Base-by-base conservation (phyloP, 2,797 vertebrate genomes). In the Acanthopagrus latus region DNA sequence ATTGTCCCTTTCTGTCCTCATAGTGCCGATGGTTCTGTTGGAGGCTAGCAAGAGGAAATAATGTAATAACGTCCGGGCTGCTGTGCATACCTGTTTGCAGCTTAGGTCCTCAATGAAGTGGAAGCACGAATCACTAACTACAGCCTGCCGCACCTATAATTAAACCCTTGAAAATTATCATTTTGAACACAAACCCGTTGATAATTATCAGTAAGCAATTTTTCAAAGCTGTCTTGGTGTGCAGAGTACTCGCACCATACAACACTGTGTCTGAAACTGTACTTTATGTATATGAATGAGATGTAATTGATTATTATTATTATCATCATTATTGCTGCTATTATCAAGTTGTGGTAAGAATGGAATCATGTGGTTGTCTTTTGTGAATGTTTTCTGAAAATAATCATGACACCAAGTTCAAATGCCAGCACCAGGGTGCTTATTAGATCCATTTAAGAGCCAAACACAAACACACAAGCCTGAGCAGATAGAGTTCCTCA, bases 81-180 rank as follows among this genome's bases (percentile, higher is more conserved):
- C 62, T 78, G 54, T 13, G 7, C 56, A 81, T 46, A 70, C 57
- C 63, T 81, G 67, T 79, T 62, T 83, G 27, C 58, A 78, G 27
- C 52, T 38, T 16, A 58, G 52, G 47, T 21, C 23, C 17, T 63
- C 75, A 66, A 78, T 79, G 52, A 85, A 68, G 68, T 59, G 51
- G 48, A 82, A 83, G 62, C 48, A 62, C 14, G 71, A 64, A 59
- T 71, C 43, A 14, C 48, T 65, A 80, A 74, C 55, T 56, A 57
- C 64, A 67, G 48, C 57, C 71, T 68, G 50, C 38, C 70, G 54
- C 17, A 81, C 41, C 48, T 76, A 65, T 80, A 68, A 85, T 81
- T 80, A 80, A 67, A 84, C 27, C 47, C 10, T 72, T 69, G 21
- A 65, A 80, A 81, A 70, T 59, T 7, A 81, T 60, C 0, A 65